Evolutionary conservation across 1,140 invertebrate genomes (phyloP), one percentile per base, ranked within the genome.

Genomic region (Acromyrmex echinatior): DNA sequence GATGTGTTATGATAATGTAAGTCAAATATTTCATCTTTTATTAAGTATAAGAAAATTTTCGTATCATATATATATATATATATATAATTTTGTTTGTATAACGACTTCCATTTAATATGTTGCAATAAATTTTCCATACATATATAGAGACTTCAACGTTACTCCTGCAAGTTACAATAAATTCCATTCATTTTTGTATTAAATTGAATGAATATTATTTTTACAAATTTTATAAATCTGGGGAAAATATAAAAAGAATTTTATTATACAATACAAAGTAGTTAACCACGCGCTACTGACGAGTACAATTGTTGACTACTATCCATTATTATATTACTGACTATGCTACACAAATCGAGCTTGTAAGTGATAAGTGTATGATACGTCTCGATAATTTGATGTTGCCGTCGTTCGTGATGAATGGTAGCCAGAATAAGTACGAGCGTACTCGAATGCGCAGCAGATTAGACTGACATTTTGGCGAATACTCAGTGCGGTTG

Each of bases 331-430:
- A 68, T 45, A 60, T 68, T 58, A n/a, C n/a, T 70, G 25, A 62
- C 49, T 71, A 39, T 65, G 39, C 77, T 35, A 81, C 9, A 60
- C 79, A 45, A 71, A 65, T 58, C 79, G 58, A 74, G 53, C 35
- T 73, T 74, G 53, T 45, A 60, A 82, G 53, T 60, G 80, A 82
- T 82, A 82, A 82, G 53, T 82, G 25, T 18, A 74, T 31, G 80
- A 76, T 84, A 84, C 70, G 28, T 62, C 56, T 45, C 56, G 63
- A 51, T 84, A 25, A 45, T n/a, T 74, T 58, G 14, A 73, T 74
- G 53, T 82, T 51, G 51, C 68, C 12, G 74, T 74, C 80, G 70
- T 76, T 84, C 62, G 25, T 21, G 31, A 74, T 58, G 10, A 63
- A 74, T 62, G 25, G 5, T 35, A 16, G 56, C 51, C 70, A 7